A percentile compares a stretch with the other conserved stretches of the same genome.
Evolutionary conservation across 1,140 invertebrate genomes (phyloP).

Genomic region (Heliconius melpomene): DNA sequence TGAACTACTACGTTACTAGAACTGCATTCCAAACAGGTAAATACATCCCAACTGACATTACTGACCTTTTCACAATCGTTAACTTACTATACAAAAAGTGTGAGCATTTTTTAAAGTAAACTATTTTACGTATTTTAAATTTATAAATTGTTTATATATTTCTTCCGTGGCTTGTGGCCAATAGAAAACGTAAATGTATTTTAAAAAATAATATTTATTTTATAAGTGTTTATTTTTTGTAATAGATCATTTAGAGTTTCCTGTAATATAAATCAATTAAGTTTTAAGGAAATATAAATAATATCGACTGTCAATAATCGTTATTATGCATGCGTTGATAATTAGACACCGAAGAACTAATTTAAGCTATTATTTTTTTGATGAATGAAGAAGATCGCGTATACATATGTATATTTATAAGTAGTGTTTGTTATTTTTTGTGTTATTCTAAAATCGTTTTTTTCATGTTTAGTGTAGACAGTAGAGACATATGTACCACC

Average conservation of each 20-base stretch:
- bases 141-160: background rate
- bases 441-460: no score
- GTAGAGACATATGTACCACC: no score
- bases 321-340: constrained; percentile 1
- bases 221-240: background rate
- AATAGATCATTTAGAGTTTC: background rate
- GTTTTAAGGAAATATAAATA: constrained; percentile 5
- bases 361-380: background rate
- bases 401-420: no score
- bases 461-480: no score
- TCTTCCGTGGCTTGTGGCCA: no score
- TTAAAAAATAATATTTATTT: background rate
- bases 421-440: no score
- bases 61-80: background rate
- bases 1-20: background rate
- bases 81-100: background rate
- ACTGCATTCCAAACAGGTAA: background rate
- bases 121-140: background rate
- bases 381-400: background rate
- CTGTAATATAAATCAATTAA: constrained; percentile 1
- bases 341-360: background rate
- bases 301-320: constrained; percentile 13
- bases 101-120: background rate
- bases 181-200: background rate
- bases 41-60: background rate